These are phyloP conservation scores for Dimorphilus gyrociliatus DNA, from an alignment of 2,888 invertebrate species.

Conservation along the genomic window DNA sequence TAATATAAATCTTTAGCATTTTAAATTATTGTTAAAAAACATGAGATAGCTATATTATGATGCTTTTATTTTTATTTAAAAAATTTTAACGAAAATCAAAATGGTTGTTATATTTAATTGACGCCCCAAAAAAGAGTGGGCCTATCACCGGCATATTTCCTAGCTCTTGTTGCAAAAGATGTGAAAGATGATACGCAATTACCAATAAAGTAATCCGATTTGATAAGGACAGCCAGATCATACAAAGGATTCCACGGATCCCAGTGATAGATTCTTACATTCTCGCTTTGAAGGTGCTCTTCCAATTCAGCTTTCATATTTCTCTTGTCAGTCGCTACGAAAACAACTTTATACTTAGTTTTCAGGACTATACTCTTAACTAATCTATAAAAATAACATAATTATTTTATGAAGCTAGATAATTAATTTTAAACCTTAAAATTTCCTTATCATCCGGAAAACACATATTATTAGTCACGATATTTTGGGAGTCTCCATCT, in stretches of 20 bases:
- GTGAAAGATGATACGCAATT: constrained; percentile 36
- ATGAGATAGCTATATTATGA: no score
- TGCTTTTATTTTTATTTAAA: no score
- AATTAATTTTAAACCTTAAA: constrained; percentile 18
- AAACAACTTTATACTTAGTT: constrained; percentile 19
- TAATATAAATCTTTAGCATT: no score
- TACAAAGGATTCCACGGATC: constrained; percentile 32
- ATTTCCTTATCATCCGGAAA: constrained; percentile 20
- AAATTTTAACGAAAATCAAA: no score
- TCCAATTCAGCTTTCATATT: constrained; percentile 22
- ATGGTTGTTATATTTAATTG: no score
- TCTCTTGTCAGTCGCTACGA: constrained; percentile 31
- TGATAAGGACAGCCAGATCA: constrained; percentile 28
- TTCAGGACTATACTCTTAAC: constrained; percentile 17
- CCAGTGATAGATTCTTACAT: constrained; percentile 21
- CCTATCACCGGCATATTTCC: constrained; percentile 15
- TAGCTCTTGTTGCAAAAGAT: constrained; percentile 25
- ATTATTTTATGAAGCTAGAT: no score
- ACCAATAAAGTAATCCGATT: constrained; percentile 30
- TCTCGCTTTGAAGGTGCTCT: constrained; percentile 13
- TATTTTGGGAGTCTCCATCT: constrained; percentile 12
- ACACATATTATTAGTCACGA: constrained; percentile 22
- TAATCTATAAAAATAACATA: constrained; percentile 14
- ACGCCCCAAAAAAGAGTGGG: constrained; percentile 22
- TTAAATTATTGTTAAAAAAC: no score